Base-by-base conservation (phyloP, 64 coral and sea anemone genomes). In the Acropora yongei region DNA sequence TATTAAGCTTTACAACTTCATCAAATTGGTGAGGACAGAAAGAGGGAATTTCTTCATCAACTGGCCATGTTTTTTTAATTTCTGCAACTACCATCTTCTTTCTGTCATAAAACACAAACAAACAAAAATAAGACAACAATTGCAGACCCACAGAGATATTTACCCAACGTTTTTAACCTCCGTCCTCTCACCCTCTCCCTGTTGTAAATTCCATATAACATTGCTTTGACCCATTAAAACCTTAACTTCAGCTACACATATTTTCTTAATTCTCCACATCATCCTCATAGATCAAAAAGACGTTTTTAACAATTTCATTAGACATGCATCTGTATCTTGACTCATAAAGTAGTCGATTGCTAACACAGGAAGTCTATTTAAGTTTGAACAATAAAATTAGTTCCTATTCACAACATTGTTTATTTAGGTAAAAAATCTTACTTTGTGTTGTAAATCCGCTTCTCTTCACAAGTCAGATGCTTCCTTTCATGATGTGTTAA, bases 61-160 rank as follows among this genome's bases (percentile, higher is more conserved):
- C 1, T n/a, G 78, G 44, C 44, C 75, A 77, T 63, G n/a, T 11
- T 12, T 80, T 80, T 7, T 80, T 80, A 40, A 80, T 80, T 80
- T 80, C 78, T 80, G 18, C n/a, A 41, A 80, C 2, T 61, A 80
- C 51, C 78, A 80, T 80, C 51, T 80, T 80, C 78, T 80, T 80
- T 12, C 78, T 80, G 78, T 39, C 51, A 80, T 1, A 80, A 60
- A 80, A 80, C 8, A 80, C 2, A 80, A 1, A 41, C 8, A 80
- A 58, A 58, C 2, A 40, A 60, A 40, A 57, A 60, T 80, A 60
- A 60, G 19, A 80, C 0, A 80, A 10, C n/a, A 63, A 12, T n/a
- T 19, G 16, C 48, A 79, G 13, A 40, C 69, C 16, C 30, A 44
- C 0, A 75, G 40, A 75, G 40, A 42, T 8, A 44, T 44, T 42